These are phyloP conservation scores for Leucophora obtusa DNA, from an alignment of 2,888 invertebrate genomes.

Conservation along the genomic window DNA sequence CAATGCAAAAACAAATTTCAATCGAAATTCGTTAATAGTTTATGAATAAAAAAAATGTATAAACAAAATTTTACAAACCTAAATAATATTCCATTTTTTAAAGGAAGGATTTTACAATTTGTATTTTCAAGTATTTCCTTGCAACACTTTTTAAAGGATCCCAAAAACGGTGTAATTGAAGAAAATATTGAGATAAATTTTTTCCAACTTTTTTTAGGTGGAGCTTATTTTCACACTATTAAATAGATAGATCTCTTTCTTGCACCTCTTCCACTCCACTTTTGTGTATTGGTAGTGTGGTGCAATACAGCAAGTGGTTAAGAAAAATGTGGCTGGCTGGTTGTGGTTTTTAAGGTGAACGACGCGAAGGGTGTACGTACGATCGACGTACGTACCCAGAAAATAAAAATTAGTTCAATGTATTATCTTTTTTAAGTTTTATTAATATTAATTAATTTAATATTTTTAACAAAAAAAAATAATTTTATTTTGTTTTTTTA, in stretches of 20 bases:
- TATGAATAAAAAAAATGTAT: not conserved
- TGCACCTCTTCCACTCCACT: slow-evolving; percentile 50
- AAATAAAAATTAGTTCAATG: slow-evolving; percentile 19
- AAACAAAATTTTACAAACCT: slow-evolving; percentile 70
- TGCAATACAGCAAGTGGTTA: slow-evolving; percentile 56
- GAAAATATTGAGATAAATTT: slow-evolving; percentile 47
- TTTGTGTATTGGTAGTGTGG: slow-evolving; percentile 9
- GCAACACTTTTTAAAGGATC: slow-evolving; percentile 24
- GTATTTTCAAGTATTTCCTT: slow-evolving; percentile 9
- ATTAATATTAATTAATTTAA: slow-evolving; percentile 7
- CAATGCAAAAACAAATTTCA: slow-evolving; percentile 34
- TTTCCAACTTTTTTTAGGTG: slow-evolving; percentile 55
- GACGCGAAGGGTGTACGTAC: slow-evolving; percentile 60
- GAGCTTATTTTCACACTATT: slow-evolving; percentile 55
- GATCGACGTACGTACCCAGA: slow-evolving; percentile 62
- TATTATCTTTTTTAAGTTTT: not conserved
- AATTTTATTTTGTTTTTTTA: slow-evolving; percentile 2
- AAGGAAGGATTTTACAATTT: slow-evolving; percentile 22
- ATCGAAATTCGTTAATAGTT: slow-evolving; percentile 19
- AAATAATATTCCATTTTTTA: slow-evolving; percentile 73
- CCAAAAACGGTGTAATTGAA: slow-evolving; percentile 3
- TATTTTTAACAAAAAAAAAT: not conserved
- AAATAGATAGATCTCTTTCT: slow-evolving; percentile 52
- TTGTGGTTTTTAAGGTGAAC: slow-evolving; percentile 39
- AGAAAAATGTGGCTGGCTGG: slow-evolving; percentile 43